Evolutionary conservation across 23 tunicate genomes (phyloP).

Genomic region (Ciona savignyi): DNA sequence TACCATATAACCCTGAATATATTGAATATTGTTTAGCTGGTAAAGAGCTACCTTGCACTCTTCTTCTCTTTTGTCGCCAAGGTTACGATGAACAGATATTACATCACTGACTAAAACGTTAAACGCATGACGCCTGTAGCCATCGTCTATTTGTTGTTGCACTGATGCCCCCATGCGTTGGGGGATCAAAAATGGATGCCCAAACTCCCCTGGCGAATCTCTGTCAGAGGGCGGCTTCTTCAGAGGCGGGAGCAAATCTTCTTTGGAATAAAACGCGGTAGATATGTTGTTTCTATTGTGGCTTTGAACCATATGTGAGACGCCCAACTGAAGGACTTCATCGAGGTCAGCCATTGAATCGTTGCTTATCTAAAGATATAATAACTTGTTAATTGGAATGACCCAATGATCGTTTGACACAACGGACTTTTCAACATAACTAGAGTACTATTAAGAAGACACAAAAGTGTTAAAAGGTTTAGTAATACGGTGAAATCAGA

Average conservation of each 20-base stretch:
- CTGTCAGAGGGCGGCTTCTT: slow-evolving; percentile 77
- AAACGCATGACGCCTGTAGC: slow-evolving; percentile 71
- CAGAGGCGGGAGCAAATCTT: slow-evolving; percentile 52
- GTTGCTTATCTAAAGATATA: slow-evolving; percentile 8
- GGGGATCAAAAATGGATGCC: slow-evolving; percentile 81
- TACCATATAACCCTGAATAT: too few species aligned
- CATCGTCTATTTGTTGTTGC: slow-evolving; percentile 50
- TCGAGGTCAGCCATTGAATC: slow-evolving; percentile 18
- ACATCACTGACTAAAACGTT: slow-evolving; percentile 85
- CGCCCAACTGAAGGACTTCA: slow-evolving; percentile 14
- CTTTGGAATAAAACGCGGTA: slow-evolving; percentile 33
- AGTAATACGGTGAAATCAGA: neutral
- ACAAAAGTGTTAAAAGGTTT: neutral
- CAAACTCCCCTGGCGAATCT: slow-evolving; percentile 88
- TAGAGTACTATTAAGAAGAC: neutral
- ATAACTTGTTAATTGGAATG: too few species aligned
- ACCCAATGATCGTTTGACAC: too few species aligned
- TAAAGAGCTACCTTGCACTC: slow-evolving; percentile 62
- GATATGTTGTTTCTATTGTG: slow-evolving; percentile 1
- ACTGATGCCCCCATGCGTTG: slow-evolving; percentile 59
- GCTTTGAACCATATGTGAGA: neutral
- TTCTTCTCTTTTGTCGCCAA: slow-evolving; percentile 88
- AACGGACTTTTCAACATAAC: neutral
- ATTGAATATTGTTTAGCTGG: too few species aligned
- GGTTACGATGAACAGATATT: slow-evolving; percentile 82